Percentiles rank a stretch among this genome's conserved stretches.
Evolutionary conservation across 2,797 vertebrate species (phyloP).

Genomic region (Astyanax mexicanus): DNA sequence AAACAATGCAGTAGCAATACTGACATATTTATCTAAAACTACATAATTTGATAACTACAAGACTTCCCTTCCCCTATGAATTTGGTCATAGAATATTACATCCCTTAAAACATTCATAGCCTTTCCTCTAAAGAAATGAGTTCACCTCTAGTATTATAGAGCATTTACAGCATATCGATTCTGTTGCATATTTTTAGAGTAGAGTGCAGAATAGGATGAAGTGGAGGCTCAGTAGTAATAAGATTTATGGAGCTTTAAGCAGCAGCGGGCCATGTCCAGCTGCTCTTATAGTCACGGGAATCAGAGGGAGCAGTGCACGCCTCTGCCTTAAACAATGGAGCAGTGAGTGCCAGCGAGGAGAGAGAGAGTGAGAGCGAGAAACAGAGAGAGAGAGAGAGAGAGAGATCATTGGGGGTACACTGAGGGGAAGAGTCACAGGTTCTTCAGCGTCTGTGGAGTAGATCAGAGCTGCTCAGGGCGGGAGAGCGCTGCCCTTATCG

Average conservation of each 20-base stretch:
- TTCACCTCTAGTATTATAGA: neutral
- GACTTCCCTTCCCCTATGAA: no score
- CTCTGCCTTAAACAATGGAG: slow-evolving; percentile 55
- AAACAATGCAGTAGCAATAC: no score
- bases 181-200: slow-evolving; percentile 22
- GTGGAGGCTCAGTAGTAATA: slow-evolving; percentile 31
- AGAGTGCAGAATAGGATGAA: slow-evolving; percentile 16
- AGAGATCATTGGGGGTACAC: slow-evolving; percentile 27
- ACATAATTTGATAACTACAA: no score
- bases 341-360: slow-evolving; percentile 44
- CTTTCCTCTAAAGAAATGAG: no score
- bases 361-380: slow-evolving; percentile 4
- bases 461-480: slow-evolving; percentile 50
- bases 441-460: slow-evolving; percentile 57
- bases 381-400: slow-evolving; percentile 31
- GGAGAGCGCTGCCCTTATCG: slow-evolving; percentile 44
- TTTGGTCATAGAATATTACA: no score
- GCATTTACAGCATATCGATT: slow-evolving; percentile 22
- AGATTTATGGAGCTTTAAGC: slow-evolving; percentile 66
- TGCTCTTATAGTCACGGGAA: slow-evolving; percentile 66
- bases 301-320: slow-evolving; percentile 50
- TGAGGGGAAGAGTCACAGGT: slow-evolving; percentile 24
- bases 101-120: no score
- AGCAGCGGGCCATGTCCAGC: slow-evolving; percentile 58
- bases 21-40: no score